Percentiles rank a stretch among this genome's conserved stretches.
These are phyloP conservation scores for Laticauda laticaudata DNA, from an alignment of 2,113 vertebrate species.

Conservation along the genomic window DNA sequence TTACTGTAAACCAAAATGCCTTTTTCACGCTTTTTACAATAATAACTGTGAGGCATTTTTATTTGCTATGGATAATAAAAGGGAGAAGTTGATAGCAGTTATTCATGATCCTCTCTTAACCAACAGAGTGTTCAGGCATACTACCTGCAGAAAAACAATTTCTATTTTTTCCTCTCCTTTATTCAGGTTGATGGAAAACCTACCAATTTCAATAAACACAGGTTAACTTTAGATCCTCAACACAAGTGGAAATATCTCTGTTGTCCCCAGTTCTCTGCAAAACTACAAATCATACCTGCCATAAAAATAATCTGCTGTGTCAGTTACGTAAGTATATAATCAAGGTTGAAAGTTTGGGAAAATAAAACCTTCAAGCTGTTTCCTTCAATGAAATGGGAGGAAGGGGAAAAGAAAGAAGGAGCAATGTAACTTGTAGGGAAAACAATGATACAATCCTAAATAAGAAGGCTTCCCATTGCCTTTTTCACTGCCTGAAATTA, in stretches of 20 bases:
- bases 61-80: constrained; percentile 26
- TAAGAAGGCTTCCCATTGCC: constrained; percentile 19
- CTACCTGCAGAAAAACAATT: constrained; percentile 29
- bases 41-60: constrained; percentile 33
- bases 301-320: constrained; percentile 29
- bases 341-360: constrained; percentile 29
- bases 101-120: constrained; percentile 41
- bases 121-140: constrained; percentile 14
- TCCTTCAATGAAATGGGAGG: constrained; percentile 10
- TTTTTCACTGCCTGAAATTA: constrained; percentile 18
- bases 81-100: constrained; percentile 47
- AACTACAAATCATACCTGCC: constrained; percentile 10
- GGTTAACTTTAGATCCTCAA: constrained; percentile 34
- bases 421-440: constrained; percentile 18
- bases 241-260: constrained; percentile 26
- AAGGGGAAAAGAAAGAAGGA: background rate
- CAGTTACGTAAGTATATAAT: constrained; percentile 20
- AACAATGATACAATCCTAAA: background rate
- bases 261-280: constrained; percentile 37
- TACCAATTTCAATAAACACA: constrained; percentile 53
- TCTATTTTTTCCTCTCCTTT: constrained; percentile 2
- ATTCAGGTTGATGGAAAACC: constrained; percentile 59
- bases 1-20: constrained; percentile 27
- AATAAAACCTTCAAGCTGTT: background rate
- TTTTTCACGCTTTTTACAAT: constrained; percentile 33